Percentiles rank a stretch among this genome's conserved stretches.
phyloP scores from a whole-genome alignment of 92 coral and sea anemone species.

The Actinostola sp. region DNA sequence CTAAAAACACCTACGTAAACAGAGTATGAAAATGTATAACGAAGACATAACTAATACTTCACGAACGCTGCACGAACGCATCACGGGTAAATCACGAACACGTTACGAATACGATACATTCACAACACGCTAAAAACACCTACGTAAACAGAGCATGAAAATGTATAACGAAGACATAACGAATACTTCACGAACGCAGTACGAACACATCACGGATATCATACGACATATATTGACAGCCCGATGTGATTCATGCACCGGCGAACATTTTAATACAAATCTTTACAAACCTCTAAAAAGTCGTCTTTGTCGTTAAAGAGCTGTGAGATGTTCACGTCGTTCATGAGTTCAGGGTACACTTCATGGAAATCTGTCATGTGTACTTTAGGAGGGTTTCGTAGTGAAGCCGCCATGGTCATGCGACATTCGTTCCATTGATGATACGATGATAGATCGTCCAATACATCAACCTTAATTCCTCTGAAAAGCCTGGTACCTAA shows the following conservation, averaged over 20 bases:
- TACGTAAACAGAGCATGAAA: neutral
- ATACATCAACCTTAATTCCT: conserved; percentile 66
- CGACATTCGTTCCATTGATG: conserved; percentile 69
- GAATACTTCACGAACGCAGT: too few relatives aligned
- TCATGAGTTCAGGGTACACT: conserved; percentile 67
- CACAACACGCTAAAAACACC: too few relatives aligned
- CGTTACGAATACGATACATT: too few relatives aligned
- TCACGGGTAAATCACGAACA: too few relatives aligned
- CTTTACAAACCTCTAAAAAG: conserved; percentile 53
- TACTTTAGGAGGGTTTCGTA: conserved; percentile 69
- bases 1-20: too few relatives aligned
- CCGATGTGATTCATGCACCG: too few relatives aligned
- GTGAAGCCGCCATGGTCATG: conserved; percentile 39
- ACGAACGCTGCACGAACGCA: too few relatives aligned
- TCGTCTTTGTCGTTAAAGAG: conserved; percentile 40
- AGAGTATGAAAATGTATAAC: too few relatives aligned
- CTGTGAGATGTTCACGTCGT: conserved; percentile 38
- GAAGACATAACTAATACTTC: too few relatives aligned
- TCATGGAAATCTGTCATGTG: conserved; percentile 51
- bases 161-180: neutral
- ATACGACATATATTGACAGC: too few relatives aligned
- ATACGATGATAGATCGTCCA: conserved; percentile 68
- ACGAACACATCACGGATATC: too few relatives aligned
- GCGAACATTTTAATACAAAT: too few relatives aligned
- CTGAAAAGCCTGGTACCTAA: conserved; percentile 48